phyloP scores from a whole-genome alignment of 2,888 invertebrate genomes.

The Pseudococcus viburni region DNA sequence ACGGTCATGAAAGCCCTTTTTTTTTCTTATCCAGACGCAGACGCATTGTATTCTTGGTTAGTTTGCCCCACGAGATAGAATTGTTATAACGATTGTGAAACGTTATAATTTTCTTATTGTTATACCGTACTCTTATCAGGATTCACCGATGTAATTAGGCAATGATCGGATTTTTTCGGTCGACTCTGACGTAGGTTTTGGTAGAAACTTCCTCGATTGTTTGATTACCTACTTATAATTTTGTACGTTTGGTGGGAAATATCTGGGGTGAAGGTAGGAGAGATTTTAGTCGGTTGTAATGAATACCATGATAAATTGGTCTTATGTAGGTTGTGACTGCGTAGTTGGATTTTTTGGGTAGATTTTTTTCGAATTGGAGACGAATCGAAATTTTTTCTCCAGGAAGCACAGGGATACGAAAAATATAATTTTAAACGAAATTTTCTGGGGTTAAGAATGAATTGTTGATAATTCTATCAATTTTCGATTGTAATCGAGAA shows the following conservation, averaged over 20 bases:
- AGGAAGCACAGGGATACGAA: too few species aligned
- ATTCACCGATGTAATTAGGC: background rate
- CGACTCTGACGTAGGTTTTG: background rate
- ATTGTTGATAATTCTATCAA: too few species aligned
- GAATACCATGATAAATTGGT: too few species aligned
- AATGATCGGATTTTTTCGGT: background rate
- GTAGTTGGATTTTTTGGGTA: too few species aligned
- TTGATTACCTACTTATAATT: background rate
- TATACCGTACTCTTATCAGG: background rate
- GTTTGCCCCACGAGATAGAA: conserved; percentile 8
- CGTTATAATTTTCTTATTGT: conserved; percentile 21
- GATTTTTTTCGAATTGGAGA: too few species aligned
- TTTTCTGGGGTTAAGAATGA: too few species aligned
- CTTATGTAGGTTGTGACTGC: too few species aligned
- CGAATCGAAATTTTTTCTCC: too few species aligned
- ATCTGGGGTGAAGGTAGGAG: background rate
- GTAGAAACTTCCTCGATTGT: background rate
- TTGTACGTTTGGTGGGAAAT: background rate
- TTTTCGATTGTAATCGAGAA: too few species aligned
- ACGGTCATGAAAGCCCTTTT: background rate
- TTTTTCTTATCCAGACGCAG: background rate
- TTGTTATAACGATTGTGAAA: conserved; percentile 16
- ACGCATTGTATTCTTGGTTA: background rate
- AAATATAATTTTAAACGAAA: too few species aligned
- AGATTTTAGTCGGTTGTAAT: background rate